These are phyloP conservation scores for Chalcosyrphus nemorum DNA, from an alignment of 2,888 invertebrate species.

Conservation along the genomic window DNA sequence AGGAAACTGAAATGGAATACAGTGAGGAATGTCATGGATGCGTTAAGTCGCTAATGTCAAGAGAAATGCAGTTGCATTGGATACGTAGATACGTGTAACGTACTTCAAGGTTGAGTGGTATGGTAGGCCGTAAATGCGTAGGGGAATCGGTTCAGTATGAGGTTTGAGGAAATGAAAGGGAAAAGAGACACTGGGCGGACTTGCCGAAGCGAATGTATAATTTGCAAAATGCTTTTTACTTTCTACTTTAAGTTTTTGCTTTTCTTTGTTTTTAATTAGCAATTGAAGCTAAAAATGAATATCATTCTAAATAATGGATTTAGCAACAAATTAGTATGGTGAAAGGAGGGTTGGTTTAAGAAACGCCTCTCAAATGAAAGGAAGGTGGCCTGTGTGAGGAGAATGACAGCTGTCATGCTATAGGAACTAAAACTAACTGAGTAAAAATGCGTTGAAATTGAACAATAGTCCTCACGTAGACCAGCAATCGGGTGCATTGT, in stretches of 20 bases:
- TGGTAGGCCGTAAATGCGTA: constrained; percentile 5
- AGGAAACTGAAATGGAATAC: constrained; percentile 62
- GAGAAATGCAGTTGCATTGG: constrained; percentile 34
- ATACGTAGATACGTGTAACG: constrained; percentile 25
- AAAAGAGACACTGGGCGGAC: constrained; percentile 41
- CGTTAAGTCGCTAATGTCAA: constrained; percentile 47
- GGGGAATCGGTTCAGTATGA: neutral
- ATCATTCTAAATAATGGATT: neutral
- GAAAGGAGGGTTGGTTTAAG: no score
- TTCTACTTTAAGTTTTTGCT: neutral
- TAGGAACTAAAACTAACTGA: no score
- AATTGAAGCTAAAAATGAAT: neutral
- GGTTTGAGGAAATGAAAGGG: constrained; percentile 54
- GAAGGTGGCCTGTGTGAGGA: no score
- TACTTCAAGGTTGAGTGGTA: constrained; percentile 44
- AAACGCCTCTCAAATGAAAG: no score
- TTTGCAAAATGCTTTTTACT: neutral
- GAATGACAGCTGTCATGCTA: no score
- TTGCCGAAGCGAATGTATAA: constrained; percentile 21
- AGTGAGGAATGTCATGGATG: constrained; percentile 65
- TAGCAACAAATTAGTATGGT: neutral
- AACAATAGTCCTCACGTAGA: no score
- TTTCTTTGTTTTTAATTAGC: neutral
- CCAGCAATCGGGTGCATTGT: no score
- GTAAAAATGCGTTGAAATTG: no score